Evolutionary conservation across 2,888 invertebrate genomes (phyloP).

Genomic region (Sminthurinus aureus): DNA sequence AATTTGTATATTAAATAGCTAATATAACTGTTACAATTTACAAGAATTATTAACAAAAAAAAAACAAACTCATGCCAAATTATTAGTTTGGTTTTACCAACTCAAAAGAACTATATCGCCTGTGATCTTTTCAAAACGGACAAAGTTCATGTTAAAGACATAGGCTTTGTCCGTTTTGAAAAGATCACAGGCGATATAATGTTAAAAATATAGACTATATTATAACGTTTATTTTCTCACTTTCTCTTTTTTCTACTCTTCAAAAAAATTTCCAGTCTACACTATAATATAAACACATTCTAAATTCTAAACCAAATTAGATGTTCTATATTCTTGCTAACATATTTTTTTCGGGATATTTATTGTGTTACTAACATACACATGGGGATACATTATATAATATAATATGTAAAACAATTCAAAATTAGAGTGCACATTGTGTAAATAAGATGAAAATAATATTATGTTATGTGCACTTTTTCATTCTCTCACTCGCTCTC

Average conservation of each 20-base stretch:
- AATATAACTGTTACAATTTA: background rate
- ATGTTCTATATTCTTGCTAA: background rate
- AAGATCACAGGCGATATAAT: no score
- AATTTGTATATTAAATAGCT: conserved; percentile 19
- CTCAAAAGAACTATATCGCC: background rate
- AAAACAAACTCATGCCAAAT: background rate
- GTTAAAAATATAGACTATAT: background rate
- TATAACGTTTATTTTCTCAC: background rate
- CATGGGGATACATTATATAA: background rate
- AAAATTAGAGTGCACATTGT: background rate
- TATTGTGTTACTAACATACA: background rate
- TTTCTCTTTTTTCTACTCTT: background rate
- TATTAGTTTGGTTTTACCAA: background rate
- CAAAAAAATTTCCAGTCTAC: background rate
- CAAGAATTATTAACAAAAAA: background rate
- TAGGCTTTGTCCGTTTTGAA: no score
- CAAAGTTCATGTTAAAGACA: no score
- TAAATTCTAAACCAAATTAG: no score
- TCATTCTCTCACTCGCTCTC: background rate
- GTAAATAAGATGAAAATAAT: background rate
- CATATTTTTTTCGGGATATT: background rate
- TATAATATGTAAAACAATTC: background rate
- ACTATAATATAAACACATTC: background rate
- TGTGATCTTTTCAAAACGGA: no score
- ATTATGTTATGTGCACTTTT: background rate